A percentile compares a stretch with the other conserved stretches of the same genome.
These are phyloP conservation scores for Hippocampus comes DNA, from an alignment of 2,113 vertebrate genomes.

Conservation along the genomic window DNA sequence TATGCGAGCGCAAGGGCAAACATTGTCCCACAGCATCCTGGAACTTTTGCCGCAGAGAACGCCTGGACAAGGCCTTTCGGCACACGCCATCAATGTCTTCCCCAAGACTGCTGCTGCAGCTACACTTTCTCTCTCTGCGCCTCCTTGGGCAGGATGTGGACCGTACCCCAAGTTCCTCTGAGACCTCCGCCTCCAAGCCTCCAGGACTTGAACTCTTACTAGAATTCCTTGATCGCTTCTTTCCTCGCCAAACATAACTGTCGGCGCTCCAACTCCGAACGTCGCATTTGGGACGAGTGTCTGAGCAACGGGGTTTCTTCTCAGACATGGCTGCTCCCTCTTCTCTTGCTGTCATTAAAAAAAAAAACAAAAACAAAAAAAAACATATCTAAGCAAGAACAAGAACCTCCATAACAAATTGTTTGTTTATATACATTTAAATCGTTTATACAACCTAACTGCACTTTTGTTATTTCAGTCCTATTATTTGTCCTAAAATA, in stretches of 20 bases:
- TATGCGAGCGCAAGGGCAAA: conserved; percentile 86
- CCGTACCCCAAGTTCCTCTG: conserved; percentile 59
- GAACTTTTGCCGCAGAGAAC: conserved; percentile 91
- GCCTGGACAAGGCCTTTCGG: conserved; percentile 79
- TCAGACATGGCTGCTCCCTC: conserved; percentile 69
- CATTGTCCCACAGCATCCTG: conserved; percentile 94
- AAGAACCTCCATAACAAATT: not conserved
- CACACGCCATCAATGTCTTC: conserved; percentile 82
- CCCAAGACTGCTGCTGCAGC: conserved; percentile 74
- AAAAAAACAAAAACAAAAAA: not conserved
- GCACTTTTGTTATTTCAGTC: not conserved
- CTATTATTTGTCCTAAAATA: not conserved
- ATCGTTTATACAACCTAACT: not conserved
- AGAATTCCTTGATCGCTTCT: conserved; percentile 85
- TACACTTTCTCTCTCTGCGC: conserved; percentile 84
- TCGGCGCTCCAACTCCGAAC: conserved; percentile 89
- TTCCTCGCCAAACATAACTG: conserved; percentile 88
- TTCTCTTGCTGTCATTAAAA: conserved; percentile 27
- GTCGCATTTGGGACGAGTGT: conserved; percentile 83
- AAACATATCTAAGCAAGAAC: not conserved
- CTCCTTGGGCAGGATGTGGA: conserved; percentile 69
- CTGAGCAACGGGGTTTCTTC: conserved; percentile 70
- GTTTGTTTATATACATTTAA: not conserved
- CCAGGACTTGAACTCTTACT: conserved; percentile 62
- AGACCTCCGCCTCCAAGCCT: conserved; percentile 66